Evolutionary conservation across 1,140 invertebrate species (phyloP).

Genomic region (Microplitis mediator): DNA sequence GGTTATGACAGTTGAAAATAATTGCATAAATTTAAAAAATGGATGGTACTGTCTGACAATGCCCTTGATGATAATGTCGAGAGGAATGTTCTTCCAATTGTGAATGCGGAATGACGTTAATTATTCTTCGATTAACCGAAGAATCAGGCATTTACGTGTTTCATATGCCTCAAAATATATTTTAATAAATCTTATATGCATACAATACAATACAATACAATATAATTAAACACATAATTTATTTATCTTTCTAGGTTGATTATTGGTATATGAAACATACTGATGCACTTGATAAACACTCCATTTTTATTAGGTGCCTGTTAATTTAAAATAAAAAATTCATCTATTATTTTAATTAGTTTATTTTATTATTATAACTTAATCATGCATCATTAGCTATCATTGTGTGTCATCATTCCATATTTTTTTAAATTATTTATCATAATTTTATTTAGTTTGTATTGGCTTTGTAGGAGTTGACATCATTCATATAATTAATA

Average conservation of each 20-base stretch:
- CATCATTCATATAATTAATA: neutral
- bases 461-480: conserved; percentile 13
- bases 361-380: neutral
- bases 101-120: conserved; percentile 58
- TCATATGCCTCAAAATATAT: neutral
- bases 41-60: no score
- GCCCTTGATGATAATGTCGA: conserved; percentile 38
- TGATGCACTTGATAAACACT: neutral
- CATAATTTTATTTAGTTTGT: conserved; percentile 12
- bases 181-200: neutral
- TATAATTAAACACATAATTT: neutral
- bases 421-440: neutral
- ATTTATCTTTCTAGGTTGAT: neutral
- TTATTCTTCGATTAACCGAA: neutral
- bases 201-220: neutral
- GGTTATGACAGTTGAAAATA: no score
- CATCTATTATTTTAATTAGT: conserved; percentile 2
- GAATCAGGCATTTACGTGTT: neutral
- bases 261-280: neutral
- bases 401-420: neutral
- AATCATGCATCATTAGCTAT: conserved; percentile 19
- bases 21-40: no score
- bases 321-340: conserved; percentile 20
- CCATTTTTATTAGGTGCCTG: conserved; percentile 35
- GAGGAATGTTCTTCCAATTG: conserved; percentile 64